Percentiles rank a stretch among this genome's conserved stretches.
phyloP scores from a whole-genome alignment of 1,140 invertebrate genomes.

The Episyrphus balteatus region DNA sequence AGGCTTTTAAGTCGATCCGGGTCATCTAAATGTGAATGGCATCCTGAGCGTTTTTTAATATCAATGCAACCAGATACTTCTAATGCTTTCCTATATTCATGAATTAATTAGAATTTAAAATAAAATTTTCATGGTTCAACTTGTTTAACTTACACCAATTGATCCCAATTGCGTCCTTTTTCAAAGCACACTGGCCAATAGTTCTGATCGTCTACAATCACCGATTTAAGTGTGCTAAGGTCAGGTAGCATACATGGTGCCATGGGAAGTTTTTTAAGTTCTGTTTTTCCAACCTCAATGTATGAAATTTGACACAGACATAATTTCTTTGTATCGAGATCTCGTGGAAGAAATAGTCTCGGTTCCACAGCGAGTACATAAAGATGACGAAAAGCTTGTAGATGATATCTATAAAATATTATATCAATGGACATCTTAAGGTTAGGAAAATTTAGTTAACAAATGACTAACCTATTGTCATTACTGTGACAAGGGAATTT shows the following conservation, averaged over 20 bases:
- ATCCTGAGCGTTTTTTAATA: slow-evolving; percentile 82
- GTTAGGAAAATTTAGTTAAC: not conserved
- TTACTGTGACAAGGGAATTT: slow-evolving; percentile 94
- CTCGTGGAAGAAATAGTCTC: slow-evolving; percentile 72
- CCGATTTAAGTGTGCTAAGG: slow-evolving; percentile 59
- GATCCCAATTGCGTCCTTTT: slow-evolving; percentile 69
- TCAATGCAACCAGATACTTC: slow-evolving; percentile 59
- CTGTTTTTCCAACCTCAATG: slow-evolving; percentile 22
- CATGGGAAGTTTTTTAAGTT: slow-evolving; percentile 26
- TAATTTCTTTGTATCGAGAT: slow-evolving; percentile 64
- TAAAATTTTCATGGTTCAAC: slow-evolving; percentile 9
- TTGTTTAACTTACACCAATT: slow-evolving; percentile 48
- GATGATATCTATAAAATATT: slow-evolving; percentile 51
- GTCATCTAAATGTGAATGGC: slow-evolving; percentile 78
- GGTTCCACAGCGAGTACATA: slow-evolving; percentile 90
- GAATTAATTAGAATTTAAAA: slow-evolving; percentile 23
- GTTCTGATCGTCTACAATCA: slow-evolving; percentile 67
- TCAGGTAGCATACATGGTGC: slow-evolving; percentile 84
- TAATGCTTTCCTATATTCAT: slow-evolving; percentile 48
- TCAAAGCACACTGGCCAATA: slow-evolving; percentile 84
- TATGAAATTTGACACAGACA: slow-evolving; percentile 66
- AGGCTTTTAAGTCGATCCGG: slow-evolving; percentile 76
- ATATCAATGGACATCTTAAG: slow-evolving; percentile 37
- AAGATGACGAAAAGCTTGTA: slow-evolving; percentile 90
- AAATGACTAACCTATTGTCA: slow-evolving; percentile 55